Conservation (phyloP, 2,113 vertebrate genomes). For the Semnornis frantzii region DNA sequence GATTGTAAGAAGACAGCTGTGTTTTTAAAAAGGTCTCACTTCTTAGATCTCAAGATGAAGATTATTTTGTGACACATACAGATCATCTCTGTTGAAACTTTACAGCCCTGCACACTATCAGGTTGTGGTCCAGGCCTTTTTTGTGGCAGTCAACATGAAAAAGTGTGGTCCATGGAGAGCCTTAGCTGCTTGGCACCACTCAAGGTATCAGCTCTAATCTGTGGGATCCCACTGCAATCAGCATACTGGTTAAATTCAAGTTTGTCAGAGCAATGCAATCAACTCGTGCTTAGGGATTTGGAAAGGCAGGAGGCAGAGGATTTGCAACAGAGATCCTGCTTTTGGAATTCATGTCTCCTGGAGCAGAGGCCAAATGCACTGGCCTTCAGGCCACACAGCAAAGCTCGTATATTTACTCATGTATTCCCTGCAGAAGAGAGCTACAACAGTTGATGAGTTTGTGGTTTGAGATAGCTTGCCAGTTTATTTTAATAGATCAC, state of each 20-base stretch:
- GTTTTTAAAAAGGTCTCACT: neutral
- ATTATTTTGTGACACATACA: fast-evolving
- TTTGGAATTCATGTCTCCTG: constrained; percentile 32
- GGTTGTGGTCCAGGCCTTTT: neutral
- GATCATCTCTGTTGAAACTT: neutral
- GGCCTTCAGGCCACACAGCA: constrained; percentile 43
- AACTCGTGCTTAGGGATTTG: neutral
- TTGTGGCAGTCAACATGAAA: neutral
- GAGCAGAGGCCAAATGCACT: constrained; percentile 38
- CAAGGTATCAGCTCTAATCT: neutral
- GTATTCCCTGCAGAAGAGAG: constrained; percentile 51
- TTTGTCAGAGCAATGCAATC: constrained; percentile 8
- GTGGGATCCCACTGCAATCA: neutral
- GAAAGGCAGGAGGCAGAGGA: neutral
- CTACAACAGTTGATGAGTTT: constrained; percentile 59
- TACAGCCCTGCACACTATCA: fast-evolving
- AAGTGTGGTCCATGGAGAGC: neutral
- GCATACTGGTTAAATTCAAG: neutral
- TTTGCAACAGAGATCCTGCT: constrained; percentile 18
- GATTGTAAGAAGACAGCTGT: neutral
- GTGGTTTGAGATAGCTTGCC: constrained; percentile 59
- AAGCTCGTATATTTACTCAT: constrained; percentile 53
- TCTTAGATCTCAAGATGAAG: neutral
- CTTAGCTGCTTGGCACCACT: neutral
- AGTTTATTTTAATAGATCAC: constrained; percentile 70